These are phyloP conservation scores for Nannospalax galili DNA, from an alignment of 2,113 vertebrate genomes.

Conservation along the genomic window DNA sequence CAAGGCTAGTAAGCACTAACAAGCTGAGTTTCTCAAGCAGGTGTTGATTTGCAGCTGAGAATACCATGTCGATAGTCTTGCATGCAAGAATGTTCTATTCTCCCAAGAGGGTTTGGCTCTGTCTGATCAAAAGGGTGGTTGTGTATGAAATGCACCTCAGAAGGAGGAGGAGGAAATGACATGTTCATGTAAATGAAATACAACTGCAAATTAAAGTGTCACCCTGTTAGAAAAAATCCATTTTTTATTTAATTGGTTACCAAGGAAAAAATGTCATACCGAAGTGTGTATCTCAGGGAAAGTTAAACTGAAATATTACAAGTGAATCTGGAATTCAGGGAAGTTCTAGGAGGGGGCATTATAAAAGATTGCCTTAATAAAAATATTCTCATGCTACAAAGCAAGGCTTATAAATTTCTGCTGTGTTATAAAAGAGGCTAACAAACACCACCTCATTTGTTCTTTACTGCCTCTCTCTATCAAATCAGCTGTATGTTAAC, in stretches of 20 bases:
- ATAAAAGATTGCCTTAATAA: conserved; percentile 77
- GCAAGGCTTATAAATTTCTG: conserved; percentile 67
- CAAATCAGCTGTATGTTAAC: conserved; percentile 25
- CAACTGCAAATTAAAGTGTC: conserved; percentile 85
- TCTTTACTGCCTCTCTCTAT: conserved; percentile 51
- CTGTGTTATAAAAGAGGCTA: conserved; percentile 64
- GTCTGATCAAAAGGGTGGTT: conserved; percentile 78
- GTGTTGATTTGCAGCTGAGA: conserved; percentile 37
- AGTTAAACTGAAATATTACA: conserved; percentile 74
- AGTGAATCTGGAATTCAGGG: conserved; percentile 70
- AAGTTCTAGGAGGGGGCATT: conserved; percentile 53
- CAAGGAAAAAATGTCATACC: conserved; percentile 79
- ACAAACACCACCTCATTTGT: conserved; percentile 64
- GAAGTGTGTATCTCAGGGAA: conserved; percentile 76
- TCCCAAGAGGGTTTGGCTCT: conserved; percentile 65
- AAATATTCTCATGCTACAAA: conserved; percentile 75
- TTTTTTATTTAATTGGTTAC: conserved; percentile 83
- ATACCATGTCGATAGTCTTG: conserved; percentile 18
- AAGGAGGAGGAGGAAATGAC: conserved; percentile 82
- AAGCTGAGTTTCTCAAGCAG: conserved; percentile 33
- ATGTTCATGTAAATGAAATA: conserved; percentile 84
- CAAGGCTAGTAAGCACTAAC: background rate
- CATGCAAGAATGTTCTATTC: conserved; percentile 38
- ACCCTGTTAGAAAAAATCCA: conserved; percentile 77
- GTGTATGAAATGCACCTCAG: conserved; percentile 77